These are phyloP conservation scores for Ecdyonurus torrentis DNA, from an alignment of 2,888 invertebrate species.

Conservation along the genomic window DNA sequence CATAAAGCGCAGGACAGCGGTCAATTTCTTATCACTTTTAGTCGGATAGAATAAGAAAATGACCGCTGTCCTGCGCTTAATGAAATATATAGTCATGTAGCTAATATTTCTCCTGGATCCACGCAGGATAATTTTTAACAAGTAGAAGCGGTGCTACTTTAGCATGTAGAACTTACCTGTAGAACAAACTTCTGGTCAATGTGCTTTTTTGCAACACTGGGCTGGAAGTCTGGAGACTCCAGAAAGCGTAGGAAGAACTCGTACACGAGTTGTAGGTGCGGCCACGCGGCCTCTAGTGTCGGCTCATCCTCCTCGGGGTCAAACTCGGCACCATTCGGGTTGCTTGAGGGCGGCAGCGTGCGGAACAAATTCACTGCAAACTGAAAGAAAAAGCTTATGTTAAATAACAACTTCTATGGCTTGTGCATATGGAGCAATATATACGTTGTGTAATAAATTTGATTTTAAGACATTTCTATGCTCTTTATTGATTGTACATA, in stretches of 20 bases:
- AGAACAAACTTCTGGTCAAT: constrained; percentile 92
- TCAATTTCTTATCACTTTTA: too few relatives aligned
- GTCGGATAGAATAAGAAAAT: too few relatives aligned
- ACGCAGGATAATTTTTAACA: too few relatives aligned
- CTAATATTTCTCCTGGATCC: too few relatives aligned
- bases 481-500: too few relatives aligned
- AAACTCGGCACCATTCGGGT: constrained; percentile 71
- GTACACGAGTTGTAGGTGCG: constrained; percentile 61
- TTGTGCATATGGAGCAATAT: too few relatives aligned
- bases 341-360: constrained; percentile 72
- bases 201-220: constrained; percentile 77
- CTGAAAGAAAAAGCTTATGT: constrained; percentile 27
- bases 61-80: too few relatives aligned
- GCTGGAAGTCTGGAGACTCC: constrained; percentile 87
- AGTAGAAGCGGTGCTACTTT: too few relatives aligned
- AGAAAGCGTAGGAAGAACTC: constrained; percentile 55
- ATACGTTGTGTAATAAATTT: too few relatives aligned
- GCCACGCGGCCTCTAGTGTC: constrained; percentile 88
- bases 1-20: too few relatives aligned
- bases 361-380: constrained; percentile 78
- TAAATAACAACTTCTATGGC: not conserved
- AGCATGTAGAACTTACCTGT: constrained; percentile 41
- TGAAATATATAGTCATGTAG: too few relatives aligned
- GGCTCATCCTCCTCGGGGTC: constrained; percentile 95
- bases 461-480: too few relatives aligned